Base-by-base conservation (phyloP, 2,888 invertebrate species). In the Drosophila anomalata region DNA sequence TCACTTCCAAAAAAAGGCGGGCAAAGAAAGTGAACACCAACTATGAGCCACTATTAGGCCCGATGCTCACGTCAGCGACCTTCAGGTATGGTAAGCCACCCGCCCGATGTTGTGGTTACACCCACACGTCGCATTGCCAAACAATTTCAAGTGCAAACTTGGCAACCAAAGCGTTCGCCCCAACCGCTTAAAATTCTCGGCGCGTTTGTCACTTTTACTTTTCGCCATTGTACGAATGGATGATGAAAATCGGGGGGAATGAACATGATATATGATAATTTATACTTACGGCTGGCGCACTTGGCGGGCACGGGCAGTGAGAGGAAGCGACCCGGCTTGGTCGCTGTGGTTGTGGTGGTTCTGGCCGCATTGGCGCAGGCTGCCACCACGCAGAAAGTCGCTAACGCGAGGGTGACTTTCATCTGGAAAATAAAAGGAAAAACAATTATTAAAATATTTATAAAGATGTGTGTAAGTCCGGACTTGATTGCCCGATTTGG, bases 261-360 rank as follows among this genome's bases (percentile, higher is more conserved):
- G 17, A 9, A 41, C 14, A 39, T 36, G n/a, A n/a, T 42, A 42
- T 42, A 42, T n/a, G n/a, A n/a, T 42, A 11, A 14, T 11, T 4
- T 55, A 14, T 80, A 96, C 96, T 96, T 93, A 97, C 97, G 94
- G 92, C 93, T 95, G 74, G 96, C 94, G 92, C 97, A 97, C 93
- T 97, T 97, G 90, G 95, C 94, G 71, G 97, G 94, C 73, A 94
- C 93, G 48, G 97, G 97, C 79, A 97, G 94, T 53, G 96, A 95
- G 76, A 97, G 93, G 93, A 97, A 97, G 87, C 97, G 93, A 89
- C 97, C 97, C 12, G 96, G 96, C 90, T 96, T 94, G 88, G 94
- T 94, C 73, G 90, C 93, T 87, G 93, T 91, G 67, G 90, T 90
- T 69, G 94, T 70, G 11, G 70, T 93, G 75, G 95, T 95, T 75